Conservation (phyloP, 2,888 invertebrate genomes). For the Zaprionus obscuricornis region DNA sequence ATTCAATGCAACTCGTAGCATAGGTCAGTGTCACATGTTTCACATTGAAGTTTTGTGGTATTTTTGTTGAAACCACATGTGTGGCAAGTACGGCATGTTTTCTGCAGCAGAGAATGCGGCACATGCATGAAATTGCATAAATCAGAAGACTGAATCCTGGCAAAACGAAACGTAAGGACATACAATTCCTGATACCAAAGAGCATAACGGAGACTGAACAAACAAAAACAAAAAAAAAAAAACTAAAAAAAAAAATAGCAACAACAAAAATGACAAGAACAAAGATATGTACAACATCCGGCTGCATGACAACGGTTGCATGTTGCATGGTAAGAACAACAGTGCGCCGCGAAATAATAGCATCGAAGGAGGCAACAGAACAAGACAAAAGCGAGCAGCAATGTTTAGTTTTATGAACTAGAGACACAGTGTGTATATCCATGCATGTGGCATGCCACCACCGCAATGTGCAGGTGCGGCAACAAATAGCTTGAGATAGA, state of each 20-base stretch:
- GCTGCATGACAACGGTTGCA: constrained; percentile 34
- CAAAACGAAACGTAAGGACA: constrained; percentile 37
- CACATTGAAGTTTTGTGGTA: constrained; percentile 57
- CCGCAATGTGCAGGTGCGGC: constrained; percentile 8
- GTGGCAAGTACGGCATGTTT: constrained; percentile 41
- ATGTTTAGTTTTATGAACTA: constrained; percentile 41
- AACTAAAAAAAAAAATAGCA: constrained; percentile 1
- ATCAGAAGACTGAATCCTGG: constrained; percentile 56
- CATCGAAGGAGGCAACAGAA: constrained; percentile 36
- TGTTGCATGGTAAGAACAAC: constrained; percentile 11
- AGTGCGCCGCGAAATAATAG: constrained; percentile 5
- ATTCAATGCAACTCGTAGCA: constrained; percentile 35
- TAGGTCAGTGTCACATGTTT: constrained; percentile 61
- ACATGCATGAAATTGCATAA: constrained; percentile 68
- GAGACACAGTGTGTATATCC: too few relatives aligned
- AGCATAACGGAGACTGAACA: not conserved
- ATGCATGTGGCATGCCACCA: too few relatives aligned
- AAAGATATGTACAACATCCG: constrained; percentile 23
- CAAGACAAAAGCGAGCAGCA: constrained; percentile 22
- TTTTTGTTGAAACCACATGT: constrained; percentile 33
- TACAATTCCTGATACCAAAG: constrained; percentile 48
- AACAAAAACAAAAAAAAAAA: constrained; percentile 1
- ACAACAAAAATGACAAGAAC: constrained; percentile 4
- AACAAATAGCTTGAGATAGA: constrained; percentile 12
- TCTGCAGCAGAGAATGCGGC: constrained; percentile 44